Conservation (phyloP, 2,113 vertebrate species). For the Pogonocichla stellata region DNA sequence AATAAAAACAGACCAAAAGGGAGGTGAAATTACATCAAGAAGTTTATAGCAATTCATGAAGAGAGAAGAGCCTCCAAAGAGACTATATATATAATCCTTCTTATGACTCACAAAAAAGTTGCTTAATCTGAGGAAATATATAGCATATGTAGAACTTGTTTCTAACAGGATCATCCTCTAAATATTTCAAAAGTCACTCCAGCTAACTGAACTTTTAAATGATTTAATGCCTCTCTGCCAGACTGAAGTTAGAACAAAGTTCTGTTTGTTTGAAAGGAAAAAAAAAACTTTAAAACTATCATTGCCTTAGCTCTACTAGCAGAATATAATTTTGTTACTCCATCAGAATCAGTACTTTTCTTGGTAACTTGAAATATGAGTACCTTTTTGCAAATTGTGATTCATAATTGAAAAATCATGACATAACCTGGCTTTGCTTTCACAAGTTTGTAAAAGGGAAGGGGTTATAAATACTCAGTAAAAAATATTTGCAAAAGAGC, state of each 20-base stretch:
- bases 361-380: background rate
- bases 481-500: background rate
- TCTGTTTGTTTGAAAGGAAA: background rate
- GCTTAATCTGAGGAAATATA: slow-evolving; percentile 13
- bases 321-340: background rate
- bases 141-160: background rate
- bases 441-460: background rate
- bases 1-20: background rate
- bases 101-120: slow-evolving; percentile 15
- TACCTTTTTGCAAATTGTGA: background rate
- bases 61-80: background rate
- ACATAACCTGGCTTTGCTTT: background rate
- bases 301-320: background rate
- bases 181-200: background rate
- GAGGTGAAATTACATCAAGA: background rate
- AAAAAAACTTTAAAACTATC: background rate
- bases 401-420: background rate
- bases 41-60: background rate
- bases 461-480: background rate
- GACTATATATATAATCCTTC: background rate
- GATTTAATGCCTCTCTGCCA: background rate
- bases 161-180: background rate
- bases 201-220: background rate
- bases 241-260: background rate
- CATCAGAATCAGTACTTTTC: background rate